Evolutionary conservation across 1,140 invertebrate genomes (phyloP), one percentile per base, ranked within the genome.

Genomic region (Latrodectus geometricus): DNA sequence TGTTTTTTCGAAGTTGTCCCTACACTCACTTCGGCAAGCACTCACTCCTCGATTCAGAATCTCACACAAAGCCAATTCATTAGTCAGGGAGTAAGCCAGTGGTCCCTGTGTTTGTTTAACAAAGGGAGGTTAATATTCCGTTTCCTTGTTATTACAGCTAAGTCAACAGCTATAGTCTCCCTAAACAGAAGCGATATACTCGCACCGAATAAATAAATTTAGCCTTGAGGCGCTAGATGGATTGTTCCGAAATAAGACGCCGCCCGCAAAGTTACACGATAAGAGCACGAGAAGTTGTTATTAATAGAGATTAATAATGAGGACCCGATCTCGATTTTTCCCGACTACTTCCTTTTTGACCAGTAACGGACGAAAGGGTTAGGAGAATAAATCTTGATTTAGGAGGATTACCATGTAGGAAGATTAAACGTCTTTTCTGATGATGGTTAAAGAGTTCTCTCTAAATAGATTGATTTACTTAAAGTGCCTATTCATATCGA

Each of bases 91-190:
- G 48, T 48, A 73, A 73, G 23, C 35, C 21, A 11, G 70, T 17
- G 14, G 14, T 3, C 70, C 17, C 7, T 23, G 70, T 73, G 70
- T 73, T 73, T 73, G 23, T 17, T 23, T 73, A 73, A 73, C 70
- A 73, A 73, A 73, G 70, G 35, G 23, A 48, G 14, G 70, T 23
- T 23, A 73, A 73, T 73, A 73, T 17, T 48, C 23, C 21, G 70
- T 73, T 73, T 73, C 21, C 70, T 73, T 73, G 70, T 23, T 73
- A 35, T 48, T 73, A 48, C 70, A 73, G 70, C 70, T 49, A 73
- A 48, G 23, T 73, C 70, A 73, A 73, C 70, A 73, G 21, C 12
- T 35, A 73, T 73, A 73, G 23, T 5, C 70, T 35, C 14, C 70
- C 23, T 23, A 48, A 35, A 73, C 70, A 23, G 70, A 73, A 35